Percentiles rank a stretch among this genome's conserved stretches.
Evolutionary conservation across 2,113 vertebrate genomes (phyloP).

Genomic region (Taxidea taxus): DNA sequence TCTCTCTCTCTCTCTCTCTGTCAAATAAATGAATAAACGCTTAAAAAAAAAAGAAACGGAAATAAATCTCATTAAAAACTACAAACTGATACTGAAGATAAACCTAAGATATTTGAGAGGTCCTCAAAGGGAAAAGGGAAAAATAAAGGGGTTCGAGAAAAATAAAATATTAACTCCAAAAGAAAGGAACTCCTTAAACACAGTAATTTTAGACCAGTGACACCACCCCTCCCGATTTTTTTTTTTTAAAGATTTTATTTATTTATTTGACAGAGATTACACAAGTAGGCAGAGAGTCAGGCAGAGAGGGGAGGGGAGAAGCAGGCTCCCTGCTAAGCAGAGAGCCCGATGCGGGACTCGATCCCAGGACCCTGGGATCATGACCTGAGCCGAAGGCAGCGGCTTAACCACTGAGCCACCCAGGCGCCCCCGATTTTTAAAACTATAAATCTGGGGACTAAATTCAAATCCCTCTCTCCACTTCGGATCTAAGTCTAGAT

Average conservation of each 20-base stretch:
- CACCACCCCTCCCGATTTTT: neutral
- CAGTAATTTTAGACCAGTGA: neutral
- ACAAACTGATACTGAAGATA: neutral
- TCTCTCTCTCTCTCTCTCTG: no score
- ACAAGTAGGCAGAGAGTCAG: no score
- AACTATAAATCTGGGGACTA: neutral
- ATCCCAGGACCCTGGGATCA: no score
- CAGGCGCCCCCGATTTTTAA: neutral
- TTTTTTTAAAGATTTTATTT: no score
- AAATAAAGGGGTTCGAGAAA: neutral
- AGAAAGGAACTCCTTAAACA: neutral
- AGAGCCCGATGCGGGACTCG: no score
- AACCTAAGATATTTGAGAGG: neutral
- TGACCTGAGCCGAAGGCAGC: no score
- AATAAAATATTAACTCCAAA: neutral
- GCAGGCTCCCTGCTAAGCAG: no score
- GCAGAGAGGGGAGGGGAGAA: no score
- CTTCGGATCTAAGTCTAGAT: neutral
- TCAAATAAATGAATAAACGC: no score
- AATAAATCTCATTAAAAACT: neutral
- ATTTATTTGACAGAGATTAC: no score
- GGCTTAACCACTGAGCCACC: no score
- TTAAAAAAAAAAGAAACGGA: neutral
- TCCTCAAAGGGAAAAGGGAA: neutral
- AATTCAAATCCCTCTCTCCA: neutral